Evolutionary conservation across 2,113 vertebrate species (phyloP), one percentile per base, ranked within the genome.

Genomic region (Galemys pyrenaicus): DNA sequence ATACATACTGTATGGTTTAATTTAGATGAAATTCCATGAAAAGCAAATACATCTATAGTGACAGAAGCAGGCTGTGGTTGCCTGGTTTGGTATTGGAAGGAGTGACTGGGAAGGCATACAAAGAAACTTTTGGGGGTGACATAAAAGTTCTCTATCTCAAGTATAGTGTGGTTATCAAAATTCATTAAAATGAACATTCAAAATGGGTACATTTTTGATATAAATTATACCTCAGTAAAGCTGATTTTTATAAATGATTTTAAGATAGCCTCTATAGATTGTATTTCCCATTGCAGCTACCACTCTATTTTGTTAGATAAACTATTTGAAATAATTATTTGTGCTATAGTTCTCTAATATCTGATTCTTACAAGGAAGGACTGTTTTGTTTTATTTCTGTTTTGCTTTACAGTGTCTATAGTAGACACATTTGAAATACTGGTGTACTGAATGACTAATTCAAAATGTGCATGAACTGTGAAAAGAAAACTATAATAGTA

Each of bases 141-240:
- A 70, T 81, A 90, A 89, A 93, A 37, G 37, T 64, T 83, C 20
- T 84, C 16, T 58, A 16, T 92, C 77, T 95, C 46, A 77, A 68
- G 77, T 56, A 84, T 37, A 20, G 71, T 90, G 85, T 94, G 77
- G 89, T 91, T 95, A 93, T 94, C 95, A 95, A 92, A 96, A 89
- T 26, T 89, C 77, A 96, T 94, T 71, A 91, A 85, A 94, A 95
- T 68, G 67, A 92, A 95, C 89, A 91, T 64, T 89, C 71, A 62
- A 71, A 96, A 91, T 96, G 73, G 58, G 39, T 39, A 58, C 67
- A 77, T 67, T 85, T 78, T 62, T 71, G 2, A 81, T 73, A 58
- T n/a, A 71, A 75, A 96, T 90, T 91, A 71, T 41, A 41, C 32
- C 35, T 93, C 44, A 60, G 41, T 80, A 65, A 89, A 85, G 24